Evolutionary conservation across 2,113 vertebrate species (phyloP).

Genomic region (Rallus limicola): DNA sequence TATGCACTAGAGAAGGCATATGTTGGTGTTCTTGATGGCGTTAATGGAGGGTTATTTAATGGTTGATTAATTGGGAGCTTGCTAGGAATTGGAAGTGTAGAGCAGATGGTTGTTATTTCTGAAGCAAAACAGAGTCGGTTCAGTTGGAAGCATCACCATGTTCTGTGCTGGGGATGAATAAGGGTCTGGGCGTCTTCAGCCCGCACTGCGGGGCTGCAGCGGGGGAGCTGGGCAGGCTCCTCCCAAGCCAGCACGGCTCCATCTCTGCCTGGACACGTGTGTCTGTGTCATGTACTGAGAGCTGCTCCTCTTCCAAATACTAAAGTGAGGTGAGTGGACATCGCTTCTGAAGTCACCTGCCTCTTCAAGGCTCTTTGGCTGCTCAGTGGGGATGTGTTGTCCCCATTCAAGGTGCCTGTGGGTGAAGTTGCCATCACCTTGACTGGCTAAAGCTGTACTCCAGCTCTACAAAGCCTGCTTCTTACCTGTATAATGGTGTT

Average conservation of each 20-base stretch:
- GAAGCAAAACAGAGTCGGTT: conserved; percentile 7
- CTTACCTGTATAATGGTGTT: accelerated
- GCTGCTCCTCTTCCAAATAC: background rate
- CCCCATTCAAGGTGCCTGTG: background rate
- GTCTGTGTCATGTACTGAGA: background rate
- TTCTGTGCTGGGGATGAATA: background rate
- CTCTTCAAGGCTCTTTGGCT: background rate
- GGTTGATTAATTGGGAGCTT: conserved; percentile 34
- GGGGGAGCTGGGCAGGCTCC: background rate
- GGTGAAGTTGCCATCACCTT: background rate
- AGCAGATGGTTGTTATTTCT: conserved; percentile 55
- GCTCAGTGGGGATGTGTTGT: background rate
- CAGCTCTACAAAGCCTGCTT: background rate
- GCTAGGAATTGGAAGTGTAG: background rate
- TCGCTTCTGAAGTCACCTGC: background rate
- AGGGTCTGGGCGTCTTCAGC: background rate
- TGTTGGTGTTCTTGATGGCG: background rate
- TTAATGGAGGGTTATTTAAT: background rate
- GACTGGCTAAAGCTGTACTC: background rate
- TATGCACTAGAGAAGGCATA: background rate
- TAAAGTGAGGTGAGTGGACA: accelerated
- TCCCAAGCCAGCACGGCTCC: background rate
- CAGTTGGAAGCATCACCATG: background rate
- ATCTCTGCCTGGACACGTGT: background rate
- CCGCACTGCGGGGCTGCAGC: accelerated